These are phyloP conservation scores for Girardinichthys multiradiatus DNA, from an alignment of 2,113 vertebrate species.

Conservation along the genomic window DNA sequence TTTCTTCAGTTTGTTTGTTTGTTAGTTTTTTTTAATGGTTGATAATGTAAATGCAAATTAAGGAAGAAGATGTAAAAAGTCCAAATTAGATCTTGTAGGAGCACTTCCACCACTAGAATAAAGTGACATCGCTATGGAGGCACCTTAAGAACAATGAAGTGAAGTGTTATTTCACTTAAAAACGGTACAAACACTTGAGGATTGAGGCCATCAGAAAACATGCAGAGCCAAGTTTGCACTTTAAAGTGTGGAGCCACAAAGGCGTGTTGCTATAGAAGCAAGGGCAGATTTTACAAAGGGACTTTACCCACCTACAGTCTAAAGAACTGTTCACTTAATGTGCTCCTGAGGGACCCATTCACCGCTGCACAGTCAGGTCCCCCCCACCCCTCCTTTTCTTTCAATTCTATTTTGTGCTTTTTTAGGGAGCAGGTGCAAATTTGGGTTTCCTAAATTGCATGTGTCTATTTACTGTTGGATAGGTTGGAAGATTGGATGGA, in stretches of 20 bases:
- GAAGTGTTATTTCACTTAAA: constrained; percentile 49
- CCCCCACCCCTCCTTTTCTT: constrained; percentile 25
- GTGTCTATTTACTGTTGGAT: constrained; percentile 63
- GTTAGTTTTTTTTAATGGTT: not conserved
- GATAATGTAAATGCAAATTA: constrained; percentile 20
- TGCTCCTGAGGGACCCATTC: constrained; percentile 64
- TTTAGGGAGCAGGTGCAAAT: constrained; percentile 54
- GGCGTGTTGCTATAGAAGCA: constrained; percentile 75
- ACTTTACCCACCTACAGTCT: constrained; percentile 77
- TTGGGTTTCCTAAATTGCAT: constrained; percentile 65
- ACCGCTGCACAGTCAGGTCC: constrained; percentile 61
- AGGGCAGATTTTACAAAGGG: constrained; percentile 71
- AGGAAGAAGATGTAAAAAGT: not conserved
- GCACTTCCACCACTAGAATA: constrained; percentile 11
- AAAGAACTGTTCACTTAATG: constrained; percentile 75
- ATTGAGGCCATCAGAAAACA: constrained; percentile 41
- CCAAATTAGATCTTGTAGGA: constrained; percentile 24
- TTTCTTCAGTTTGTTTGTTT: constrained; percentile 15
- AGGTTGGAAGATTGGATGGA: constrained; percentile 72
- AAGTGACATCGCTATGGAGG: constrained; percentile 29
- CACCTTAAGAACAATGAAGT: constrained; percentile 27
- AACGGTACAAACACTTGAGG: constrained; percentile 66
- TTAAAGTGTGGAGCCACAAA: constrained; percentile 52
- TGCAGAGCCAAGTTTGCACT: constrained; percentile 50
- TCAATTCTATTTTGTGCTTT: constrained; percentile 45